These are phyloP conservation scores for Neodiprion virginianus DNA, from an alignment of 1,140 invertebrate genomes.

Conservation along the genomic window DNA sequence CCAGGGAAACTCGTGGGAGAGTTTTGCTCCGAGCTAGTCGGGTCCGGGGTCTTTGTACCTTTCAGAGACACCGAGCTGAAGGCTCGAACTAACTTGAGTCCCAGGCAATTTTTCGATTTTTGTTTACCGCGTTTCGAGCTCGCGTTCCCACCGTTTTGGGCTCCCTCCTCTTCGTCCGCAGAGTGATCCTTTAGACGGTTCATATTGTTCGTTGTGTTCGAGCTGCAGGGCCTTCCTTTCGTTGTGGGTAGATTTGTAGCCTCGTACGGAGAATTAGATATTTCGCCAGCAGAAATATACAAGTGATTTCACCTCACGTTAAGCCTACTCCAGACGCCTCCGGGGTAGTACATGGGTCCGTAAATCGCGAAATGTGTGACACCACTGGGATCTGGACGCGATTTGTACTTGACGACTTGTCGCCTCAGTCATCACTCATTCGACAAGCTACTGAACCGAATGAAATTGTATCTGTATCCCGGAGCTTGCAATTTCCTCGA, in stretches of 20 bases:
- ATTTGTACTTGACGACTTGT: neutral
- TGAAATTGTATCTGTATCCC: neutral
- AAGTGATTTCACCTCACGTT: too few species aligned
- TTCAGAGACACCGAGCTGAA: conserved; percentile 28
- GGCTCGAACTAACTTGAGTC: conserved; percentile 33
- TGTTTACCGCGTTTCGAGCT: conserved; percentile 2
- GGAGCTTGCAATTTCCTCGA: neutral
- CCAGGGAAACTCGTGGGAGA: neutral
- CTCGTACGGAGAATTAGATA: too few species aligned
- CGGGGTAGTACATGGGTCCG: too few species aligned
- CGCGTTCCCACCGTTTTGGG: neutral
- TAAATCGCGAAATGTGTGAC: too few species aligned
- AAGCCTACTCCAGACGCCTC: too few species aligned
- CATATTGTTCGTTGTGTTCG: neutral
- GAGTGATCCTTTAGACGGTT: neutral
- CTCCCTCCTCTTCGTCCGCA: neutral
- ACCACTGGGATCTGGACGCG: too few species aligned
- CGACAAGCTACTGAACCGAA: neutral
- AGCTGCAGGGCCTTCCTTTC: too few species aligned
- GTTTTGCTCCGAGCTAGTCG: neutral
- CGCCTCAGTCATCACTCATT: neutral
- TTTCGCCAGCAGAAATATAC: too few species aligned
- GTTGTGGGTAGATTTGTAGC: too few species aligned
- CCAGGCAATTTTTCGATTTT: conserved; percentile 30
- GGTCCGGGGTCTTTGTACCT: conserved; percentile 32